Conservation (phyloP, 2,888 invertebrate species). For the Hirtodrosophila alboralis region DNA sequence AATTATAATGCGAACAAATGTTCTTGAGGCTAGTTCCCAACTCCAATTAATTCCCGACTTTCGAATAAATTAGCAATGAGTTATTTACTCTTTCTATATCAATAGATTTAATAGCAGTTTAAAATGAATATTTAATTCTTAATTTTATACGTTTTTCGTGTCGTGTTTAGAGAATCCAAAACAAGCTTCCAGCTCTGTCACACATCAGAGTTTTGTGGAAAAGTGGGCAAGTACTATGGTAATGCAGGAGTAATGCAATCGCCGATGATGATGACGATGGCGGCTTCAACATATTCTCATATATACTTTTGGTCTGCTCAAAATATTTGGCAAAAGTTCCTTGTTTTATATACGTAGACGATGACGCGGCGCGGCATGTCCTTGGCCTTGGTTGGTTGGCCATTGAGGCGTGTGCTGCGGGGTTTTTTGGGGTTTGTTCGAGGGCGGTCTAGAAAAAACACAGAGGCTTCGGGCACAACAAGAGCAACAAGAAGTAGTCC, state of each 20-base stretch:
- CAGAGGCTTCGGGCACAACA: slow-evolving; percentile 26
- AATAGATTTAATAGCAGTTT: too few relatives aligned
- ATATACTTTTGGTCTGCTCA: slow-evolving; percentile 30
- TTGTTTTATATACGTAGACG: slow-evolving; percentile 21
- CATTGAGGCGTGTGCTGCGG: slow-evolving; percentile 27
- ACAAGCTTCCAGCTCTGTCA: too few relatives aligned
- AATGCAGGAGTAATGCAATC: slow-evolving; percentile 46
- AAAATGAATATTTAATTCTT: too few relatives aligned
- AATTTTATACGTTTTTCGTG: too few relatives aligned
- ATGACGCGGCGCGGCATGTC: slow-evolving; percentile 59
- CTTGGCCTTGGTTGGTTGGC: slow-evolving; percentile 71
- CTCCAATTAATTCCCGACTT: too few relatives aligned
- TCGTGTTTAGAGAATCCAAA: too few relatives aligned
- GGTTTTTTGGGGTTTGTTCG: too few relatives aligned
- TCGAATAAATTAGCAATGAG: too few relatives aligned
- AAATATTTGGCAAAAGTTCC: slow-evolving; percentile 49
- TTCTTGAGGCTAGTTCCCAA: too few relatives aligned
- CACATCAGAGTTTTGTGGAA: slow-evolving; percentile 1
- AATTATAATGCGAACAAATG: too few relatives aligned
- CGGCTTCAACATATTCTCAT: slow-evolving; percentile 1
- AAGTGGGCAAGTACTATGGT: slow-evolving; percentile 5
- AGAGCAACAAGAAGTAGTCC: slow-evolving; percentile 36
- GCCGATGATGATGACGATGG: slow-evolving; percentile 10
- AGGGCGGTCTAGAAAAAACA: slow-evolving; percentile 9
- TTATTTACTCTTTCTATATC: too few relatives aligned